phyloP scores from a whole-genome alignment of 2,888 invertebrate species.

The Xestoiulus laeticollis region DNA sequence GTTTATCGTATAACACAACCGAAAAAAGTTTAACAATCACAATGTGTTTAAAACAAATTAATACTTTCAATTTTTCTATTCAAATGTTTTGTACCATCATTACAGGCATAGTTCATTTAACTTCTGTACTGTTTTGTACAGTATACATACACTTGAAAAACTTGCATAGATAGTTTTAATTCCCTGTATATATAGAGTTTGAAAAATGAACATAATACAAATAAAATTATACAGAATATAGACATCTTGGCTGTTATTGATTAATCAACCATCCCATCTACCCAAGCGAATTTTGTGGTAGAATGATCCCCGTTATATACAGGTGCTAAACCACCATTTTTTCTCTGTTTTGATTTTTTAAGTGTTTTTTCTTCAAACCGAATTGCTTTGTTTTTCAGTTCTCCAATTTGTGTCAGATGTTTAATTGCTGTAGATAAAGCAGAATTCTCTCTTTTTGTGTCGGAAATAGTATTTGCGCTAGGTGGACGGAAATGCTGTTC shows the following conservation, averaged over 20 bases:
- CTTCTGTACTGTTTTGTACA: background rate
- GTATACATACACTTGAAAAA: background rate
- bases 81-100: too few species aligned
- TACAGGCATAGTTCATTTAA: too few species aligned
- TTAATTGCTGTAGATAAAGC: slow-evolving; percentile 5
- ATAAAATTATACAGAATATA: background rate
- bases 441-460: background rate
- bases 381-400: background rate
- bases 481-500: background rate
- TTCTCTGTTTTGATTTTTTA: background rate
- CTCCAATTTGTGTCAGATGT: background rate
- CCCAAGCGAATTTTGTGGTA: slow-evolving; percentile 32
- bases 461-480: background rate
- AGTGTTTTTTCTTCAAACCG: background rate
- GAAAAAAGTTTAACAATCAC: too few species aligned
- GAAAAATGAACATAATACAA: background rate
- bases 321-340: slow-evolving; percentile 35
- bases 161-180: background rate
- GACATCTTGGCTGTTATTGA: background rate
- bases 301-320: background rate
- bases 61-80: too few species aligned
- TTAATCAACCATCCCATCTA: background rate
- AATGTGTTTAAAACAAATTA: too few species aligned
- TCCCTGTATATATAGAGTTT: background rate
- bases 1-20: too few species aligned